These are phyloP conservation scores for Drosophila ohnishii DNA, from an alignment of 1,140 invertebrate genomes.

Conservation along the genomic window DNA sequence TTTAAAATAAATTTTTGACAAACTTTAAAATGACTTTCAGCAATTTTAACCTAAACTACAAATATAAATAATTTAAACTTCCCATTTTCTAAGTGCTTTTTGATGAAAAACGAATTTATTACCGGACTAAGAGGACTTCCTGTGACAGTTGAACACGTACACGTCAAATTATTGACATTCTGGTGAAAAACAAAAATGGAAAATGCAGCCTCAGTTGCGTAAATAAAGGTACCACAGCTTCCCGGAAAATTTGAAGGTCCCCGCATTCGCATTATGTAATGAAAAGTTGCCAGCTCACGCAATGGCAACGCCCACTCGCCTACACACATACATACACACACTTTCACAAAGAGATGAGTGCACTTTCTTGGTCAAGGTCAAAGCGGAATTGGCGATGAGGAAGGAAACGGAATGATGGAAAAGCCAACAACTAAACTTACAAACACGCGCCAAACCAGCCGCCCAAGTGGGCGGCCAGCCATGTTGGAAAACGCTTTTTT, in stretches of 20 bases:
- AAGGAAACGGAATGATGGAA: slow-evolving; percentile 15
- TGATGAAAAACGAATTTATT: slow-evolving; percentile 43
- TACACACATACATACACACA: neutral
- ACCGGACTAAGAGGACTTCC: slow-evolving; percentile 19
- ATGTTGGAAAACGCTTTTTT: slow-evolving; percentile 45
- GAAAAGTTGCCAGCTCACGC: slow-evolving; percentile 48
- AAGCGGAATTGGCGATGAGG: slow-evolving; percentile 30
- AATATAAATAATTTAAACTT: neutral
- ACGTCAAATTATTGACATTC: slow-evolving; percentile 55
- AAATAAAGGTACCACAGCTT: slow-evolving; percentile 33
- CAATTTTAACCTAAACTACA: too few species aligned
- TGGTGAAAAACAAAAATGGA: neutral
- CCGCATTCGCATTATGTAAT: slow-evolving; percentile 46
- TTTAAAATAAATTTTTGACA: too few species aligned
- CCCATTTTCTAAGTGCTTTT: neutral
- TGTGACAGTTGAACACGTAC: slow-evolving; percentile 51
- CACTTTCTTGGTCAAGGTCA: slow-evolving; percentile 70
- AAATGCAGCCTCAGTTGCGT: slow-evolving; percentile 21
- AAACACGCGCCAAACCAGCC: slow-evolving; percentile 47
- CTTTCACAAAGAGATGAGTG: slow-evolving; percentile 1
- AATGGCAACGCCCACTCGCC: slow-evolving; percentile 45
- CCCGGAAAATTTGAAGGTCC: slow-evolving; percentile 44
- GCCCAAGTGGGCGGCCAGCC: slow-evolving; percentile 33
- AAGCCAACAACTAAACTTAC: slow-evolving; percentile 38
- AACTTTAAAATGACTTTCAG: neutral